Base-by-base conservation (phyloP, 2,888 invertebrate species). In the Oscheius sp. region DNA sequence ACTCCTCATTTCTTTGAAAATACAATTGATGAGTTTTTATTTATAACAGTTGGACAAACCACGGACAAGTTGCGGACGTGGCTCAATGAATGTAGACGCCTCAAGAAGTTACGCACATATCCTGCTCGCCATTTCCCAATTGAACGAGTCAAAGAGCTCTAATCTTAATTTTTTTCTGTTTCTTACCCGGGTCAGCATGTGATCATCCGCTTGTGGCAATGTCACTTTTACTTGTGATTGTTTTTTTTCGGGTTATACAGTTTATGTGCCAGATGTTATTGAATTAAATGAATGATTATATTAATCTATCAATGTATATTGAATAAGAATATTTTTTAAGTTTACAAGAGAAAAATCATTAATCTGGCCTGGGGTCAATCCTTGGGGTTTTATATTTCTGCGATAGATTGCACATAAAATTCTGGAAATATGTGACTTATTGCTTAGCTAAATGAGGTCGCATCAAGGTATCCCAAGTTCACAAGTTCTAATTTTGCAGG, bases 11-110 rank as follows among this genome's bases (percentile, higher is more conserved):
- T 84, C 72, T 81, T 77, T 59, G 76, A 76, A 2, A 84, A 86
- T 69, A 85, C 84, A 0, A 76, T 83, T 43, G 86, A 86, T 41
- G 86, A 86, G 72, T 82, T 84, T 35, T 68, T 86, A 41, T 79
- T 69, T 74, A 72, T 63, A 9, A 74, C 72, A 0, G 71, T 76
- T 21, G 76, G 74, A 16, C 71, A 59, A 66, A 49, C 74, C 61
- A 72, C 46, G 55, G 66, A 76, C 6, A 63, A 74, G 45, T 13
- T 77, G 2, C 56, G 52, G 16, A 59, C 23, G 25, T 56, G 76
- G 72, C 59, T 69, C 43, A 45, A 58, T 9, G 77, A 77, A 25
- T 53, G 64, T n/a, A 27, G 75, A 13, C 35, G 69, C 7, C 23
- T 77, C n/a, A 55, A 46, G 18, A 53, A 69, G 56, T 59, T 75